Evolutionary conservation across 2,888 invertebrate species (phyloP).

Genomic region (Gibbula magus): DNA sequence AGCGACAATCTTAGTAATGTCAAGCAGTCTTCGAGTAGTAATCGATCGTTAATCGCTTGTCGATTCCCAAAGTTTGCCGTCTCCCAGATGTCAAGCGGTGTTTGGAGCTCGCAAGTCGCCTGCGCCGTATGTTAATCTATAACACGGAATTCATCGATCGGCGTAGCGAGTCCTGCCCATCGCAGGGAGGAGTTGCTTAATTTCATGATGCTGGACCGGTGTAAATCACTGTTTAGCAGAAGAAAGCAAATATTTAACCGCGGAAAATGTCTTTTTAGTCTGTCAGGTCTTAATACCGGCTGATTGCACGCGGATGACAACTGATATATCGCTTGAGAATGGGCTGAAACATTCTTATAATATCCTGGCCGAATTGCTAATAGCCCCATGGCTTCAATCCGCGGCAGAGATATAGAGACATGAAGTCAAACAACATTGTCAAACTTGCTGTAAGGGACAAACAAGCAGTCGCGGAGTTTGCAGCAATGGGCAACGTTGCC

Average conservation of each 20-base stretch:
- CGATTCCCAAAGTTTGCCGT: neutral
- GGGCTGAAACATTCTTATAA: constrained; percentile 9
- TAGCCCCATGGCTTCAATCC: constrained; percentile 17
- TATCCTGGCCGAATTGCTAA: constrained; percentile 7
- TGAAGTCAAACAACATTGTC: constrained; percentile 17
- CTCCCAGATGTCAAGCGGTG: constrained; percentile 6
- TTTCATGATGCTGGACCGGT: constrained; percentile 26
- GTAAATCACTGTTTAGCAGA: constrained; percentile 34
- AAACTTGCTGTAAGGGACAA: neutral
- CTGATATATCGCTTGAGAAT: constrained; percentile 23
- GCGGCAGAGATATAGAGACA: neutral
- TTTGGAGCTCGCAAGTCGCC: neutral
- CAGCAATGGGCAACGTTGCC: neutral
- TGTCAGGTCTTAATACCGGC: constrained; percentile 26
- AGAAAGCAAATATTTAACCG: constrained; percentile 35
- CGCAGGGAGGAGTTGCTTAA: constrained; percentile 21
- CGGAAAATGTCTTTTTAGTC: constrained; percentile 33
- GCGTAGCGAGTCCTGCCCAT: neutral
- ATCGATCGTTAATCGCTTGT: constrained; percentile 16
- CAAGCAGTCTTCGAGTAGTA: constrained; percentile 17
- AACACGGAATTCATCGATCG: constrained; percentile 8
- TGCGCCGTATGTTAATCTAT: neutral
- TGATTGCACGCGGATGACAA: constrained; percentile 20
- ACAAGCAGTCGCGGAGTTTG: neutral
- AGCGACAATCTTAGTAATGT: constrained; percentile 18